Percentiles rank a stretch among this genome's conserved stretches.
Evolutionary conservation across 2,888 invertebrate genomes (phyloP).

Genomic region (Torymus tubicola): DNA sequence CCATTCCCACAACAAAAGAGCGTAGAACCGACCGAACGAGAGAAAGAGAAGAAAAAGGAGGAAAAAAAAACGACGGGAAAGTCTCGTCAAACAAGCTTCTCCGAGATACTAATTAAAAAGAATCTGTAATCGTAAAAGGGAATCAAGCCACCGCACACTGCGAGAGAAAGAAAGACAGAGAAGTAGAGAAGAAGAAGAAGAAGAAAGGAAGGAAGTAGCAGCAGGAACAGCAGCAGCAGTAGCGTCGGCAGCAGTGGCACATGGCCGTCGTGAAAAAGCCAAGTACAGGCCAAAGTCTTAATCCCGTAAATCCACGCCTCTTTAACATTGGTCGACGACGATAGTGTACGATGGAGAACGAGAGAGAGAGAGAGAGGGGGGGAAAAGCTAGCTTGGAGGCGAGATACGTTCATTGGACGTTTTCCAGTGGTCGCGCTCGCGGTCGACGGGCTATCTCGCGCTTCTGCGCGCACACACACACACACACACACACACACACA

Average conservation of each 20-base stretch:
- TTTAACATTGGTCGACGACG: slow-evolving; percentile 38
- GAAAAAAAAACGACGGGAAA: too few relatives aligned
- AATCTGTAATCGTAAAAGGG: slow-evolving; percentile 16
- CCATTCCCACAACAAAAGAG: not conserved
- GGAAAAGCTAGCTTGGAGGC: not conserved
- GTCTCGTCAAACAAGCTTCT: too few relatives aligned
- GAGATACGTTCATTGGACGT: slow-evolving; percentile 23
- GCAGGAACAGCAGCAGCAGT: too few relatives aligned
- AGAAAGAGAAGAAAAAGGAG: not conserved
- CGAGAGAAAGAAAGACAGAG: not conserved
- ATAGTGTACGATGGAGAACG: not conserved
- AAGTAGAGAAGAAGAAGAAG: not conserved
- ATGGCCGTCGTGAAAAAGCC: slow-evolving; percentile 21
- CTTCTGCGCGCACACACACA: not conserved
- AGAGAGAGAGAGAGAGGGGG: not conserved
- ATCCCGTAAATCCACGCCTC: slow-evolving; percentile 53
- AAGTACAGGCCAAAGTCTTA: slow-evolving; percentile 42
- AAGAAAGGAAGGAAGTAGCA: too few relatives aligned
- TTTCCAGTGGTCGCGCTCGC: slow-evolving; percentile 26
- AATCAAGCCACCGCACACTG: not conserved
- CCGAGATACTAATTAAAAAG: slow-evolving; percentile 31
- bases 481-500: not conserved
- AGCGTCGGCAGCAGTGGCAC: not conserved
- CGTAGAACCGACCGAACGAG: too few relatives aligned
- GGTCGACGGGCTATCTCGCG: not conserved